phyloP scores from a whole-genome alignment of 2,797 vertebrate genomes.

The Chiloscyllium punctatum region DNA sequence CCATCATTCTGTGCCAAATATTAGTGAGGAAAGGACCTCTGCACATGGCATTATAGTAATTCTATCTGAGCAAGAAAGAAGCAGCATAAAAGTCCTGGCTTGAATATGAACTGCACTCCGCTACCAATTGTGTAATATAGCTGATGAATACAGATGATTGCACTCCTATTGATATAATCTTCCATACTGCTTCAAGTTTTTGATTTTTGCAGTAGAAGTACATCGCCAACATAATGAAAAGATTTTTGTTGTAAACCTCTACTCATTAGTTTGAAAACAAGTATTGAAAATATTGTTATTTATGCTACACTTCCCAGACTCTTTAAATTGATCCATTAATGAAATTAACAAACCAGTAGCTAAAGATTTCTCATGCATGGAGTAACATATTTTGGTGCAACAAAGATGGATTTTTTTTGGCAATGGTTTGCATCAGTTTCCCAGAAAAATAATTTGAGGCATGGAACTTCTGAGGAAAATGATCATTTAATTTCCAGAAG shows the following conservation, averaged over 20 bases:
- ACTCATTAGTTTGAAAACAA: too few relatives aligned
- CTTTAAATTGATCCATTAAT: background rate
- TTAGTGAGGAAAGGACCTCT: background rate
- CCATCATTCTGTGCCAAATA: too few relatives aligned
- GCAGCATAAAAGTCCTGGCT: background rate
- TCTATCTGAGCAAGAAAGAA: background rate
- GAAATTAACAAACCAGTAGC: background rate
- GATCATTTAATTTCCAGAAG: background rate
- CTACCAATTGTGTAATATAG: background rate
- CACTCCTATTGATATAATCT: background rate
- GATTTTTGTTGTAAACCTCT: too few relatives aligned
- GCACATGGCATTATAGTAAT: background rate
- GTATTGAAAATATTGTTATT: too few relatives aligned
- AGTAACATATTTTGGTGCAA: background rate
- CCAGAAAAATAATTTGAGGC: background rate
- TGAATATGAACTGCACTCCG: background rate
- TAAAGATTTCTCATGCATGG: background rate
- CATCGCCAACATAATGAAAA: background rate
- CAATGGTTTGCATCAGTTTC: background rate
- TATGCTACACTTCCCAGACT: background rate
- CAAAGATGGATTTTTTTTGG: background rate
- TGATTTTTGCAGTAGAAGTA: background rate
- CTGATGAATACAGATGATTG: background rate
- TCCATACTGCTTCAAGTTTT: background rate
- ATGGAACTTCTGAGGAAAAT: background rate